These are phyloP conservation scores for Rafetus swinhoei DNA, from an alignment of 2,113 vertebrate species.

Conservation along the genomic window DNA sequence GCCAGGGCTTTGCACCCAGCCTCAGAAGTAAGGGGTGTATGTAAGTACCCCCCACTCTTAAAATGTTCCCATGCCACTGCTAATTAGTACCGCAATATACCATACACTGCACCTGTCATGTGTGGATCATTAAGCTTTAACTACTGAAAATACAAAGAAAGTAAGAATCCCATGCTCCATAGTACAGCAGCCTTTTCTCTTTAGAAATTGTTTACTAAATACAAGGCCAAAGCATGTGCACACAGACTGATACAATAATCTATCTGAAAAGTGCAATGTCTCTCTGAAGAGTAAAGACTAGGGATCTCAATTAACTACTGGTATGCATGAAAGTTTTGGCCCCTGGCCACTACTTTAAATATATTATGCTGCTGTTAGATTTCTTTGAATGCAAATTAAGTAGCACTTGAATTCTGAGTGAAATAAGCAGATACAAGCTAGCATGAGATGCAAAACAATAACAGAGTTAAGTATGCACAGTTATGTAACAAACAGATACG, in stretches of 20 bases:
- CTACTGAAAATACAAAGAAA: too few species aligned
- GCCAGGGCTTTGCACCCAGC: too few species aligned
- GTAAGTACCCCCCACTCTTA: too few species aligned
- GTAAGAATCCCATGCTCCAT: accelerated
- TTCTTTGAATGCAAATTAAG: background rate
- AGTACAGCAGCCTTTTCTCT: background rate
- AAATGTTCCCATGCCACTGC: too few species aligned
- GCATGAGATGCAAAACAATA: background rate
- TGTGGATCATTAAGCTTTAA: background rate
- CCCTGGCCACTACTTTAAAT: background rate
- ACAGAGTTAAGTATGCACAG: background rate
- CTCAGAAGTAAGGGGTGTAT: too few species aligned
- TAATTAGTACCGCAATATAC: too few species aligned
- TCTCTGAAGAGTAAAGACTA: background rate
- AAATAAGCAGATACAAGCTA: background rate
- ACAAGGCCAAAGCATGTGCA: background rate
- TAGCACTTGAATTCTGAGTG: background rate
- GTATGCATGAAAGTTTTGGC: background rate
- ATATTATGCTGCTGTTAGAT: background rate
- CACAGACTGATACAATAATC: accelerated
- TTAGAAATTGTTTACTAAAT: background rate
- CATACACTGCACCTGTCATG: background rate
- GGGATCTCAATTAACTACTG: background rate
- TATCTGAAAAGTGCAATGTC: background rate
- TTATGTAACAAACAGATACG: background rate